These are phyloP conservation scores for Potamarius usumacintae DNA, from an alignment of 2,113 vertebrate species.

Conservation along the genomic window DNA sequence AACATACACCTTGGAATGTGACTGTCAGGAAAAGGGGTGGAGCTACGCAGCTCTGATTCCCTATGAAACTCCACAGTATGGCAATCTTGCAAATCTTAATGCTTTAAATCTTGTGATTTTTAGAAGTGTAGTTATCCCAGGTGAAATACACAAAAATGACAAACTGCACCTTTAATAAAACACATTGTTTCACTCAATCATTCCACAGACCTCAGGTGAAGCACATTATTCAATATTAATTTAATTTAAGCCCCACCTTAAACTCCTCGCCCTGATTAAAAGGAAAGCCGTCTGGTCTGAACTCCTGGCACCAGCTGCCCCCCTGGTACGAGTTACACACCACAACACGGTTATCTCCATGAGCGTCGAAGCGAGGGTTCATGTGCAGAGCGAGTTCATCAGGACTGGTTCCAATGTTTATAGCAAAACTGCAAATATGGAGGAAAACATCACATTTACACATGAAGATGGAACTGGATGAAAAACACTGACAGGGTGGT, in stretches of 20 bases:
- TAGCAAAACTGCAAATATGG: conserved; percentile 61
- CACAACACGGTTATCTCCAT: conserved; percentile 64
- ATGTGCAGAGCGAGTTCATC: conserved; percentile 69
- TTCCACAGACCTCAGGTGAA: neutral
- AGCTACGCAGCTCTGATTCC: neutral
- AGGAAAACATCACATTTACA: neutral
- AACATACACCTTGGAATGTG: neutral
- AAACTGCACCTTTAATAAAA: neutral
- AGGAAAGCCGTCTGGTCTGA: conserved; percentile 65
- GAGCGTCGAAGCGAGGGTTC: conserved; percentile 71
- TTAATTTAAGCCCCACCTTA: conserved; percentile 56
- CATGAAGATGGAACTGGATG: neutral
- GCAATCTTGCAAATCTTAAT: neutral
- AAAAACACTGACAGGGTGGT: neutral
- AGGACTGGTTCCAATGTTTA: conserved; percentile 68
- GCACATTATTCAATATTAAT: neutral
- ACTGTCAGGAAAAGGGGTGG: neutral
- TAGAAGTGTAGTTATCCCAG: too few relatives aligned
- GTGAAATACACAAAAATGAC: neutral
- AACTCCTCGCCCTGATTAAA: conserved; percentile 69
- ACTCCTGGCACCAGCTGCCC: conserved; percentile 70
- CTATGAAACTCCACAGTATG: neutral
- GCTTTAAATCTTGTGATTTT: neutral
- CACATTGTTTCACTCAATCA: neutral
- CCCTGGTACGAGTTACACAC: conserved; percentile 73